A percentile compares a stretch with the other conserved stretches of the same genome.
Evolutionary conservation across 2,888 invertebrate genomes (phyloP).

Genomic region (Chrysolina haemoptera): DNA sequence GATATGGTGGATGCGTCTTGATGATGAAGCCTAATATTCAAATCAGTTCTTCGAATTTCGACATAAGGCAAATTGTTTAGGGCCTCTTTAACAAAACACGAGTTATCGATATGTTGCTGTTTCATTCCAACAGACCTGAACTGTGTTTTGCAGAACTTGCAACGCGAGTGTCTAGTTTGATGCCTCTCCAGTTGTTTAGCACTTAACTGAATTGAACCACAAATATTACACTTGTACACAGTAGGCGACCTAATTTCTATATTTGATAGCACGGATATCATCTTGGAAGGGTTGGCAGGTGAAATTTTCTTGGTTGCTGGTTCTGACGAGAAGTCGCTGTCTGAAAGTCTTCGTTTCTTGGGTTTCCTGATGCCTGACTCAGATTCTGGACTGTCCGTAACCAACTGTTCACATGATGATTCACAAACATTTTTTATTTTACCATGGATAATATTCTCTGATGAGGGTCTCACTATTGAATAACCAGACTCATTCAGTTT

Average conservation of each 20-base stretch:
- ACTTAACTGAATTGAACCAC: conserved; percentile 49
- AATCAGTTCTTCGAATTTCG: conserved; percentile 48
- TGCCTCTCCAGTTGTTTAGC: conserved; percentile 51
- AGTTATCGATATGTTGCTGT: conserved; percentile 47
- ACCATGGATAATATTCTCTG: too few relatives aligned
- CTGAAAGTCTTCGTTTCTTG: conserved; percentile 23
- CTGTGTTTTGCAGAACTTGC: conserved; percentile 54
- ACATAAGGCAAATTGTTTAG: conserved; percentile 48
- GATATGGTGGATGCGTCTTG: conserved; percentile 40
- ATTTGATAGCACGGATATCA: background rate
- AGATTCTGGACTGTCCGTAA: background rate
- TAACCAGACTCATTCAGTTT: background rate
- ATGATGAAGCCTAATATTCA: conserved; percentile 37
- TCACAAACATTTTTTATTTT: too few relatives aligned
- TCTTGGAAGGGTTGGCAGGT: background rate
- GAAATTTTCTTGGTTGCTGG: background rate
- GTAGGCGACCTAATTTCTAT: too few relatives aligned
- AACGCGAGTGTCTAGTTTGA: conserved; percentile 50
- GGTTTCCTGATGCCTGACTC: too few relatives aligned
- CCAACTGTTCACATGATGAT: too few relatives aligned
- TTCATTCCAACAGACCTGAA: conserved; percentile 49
- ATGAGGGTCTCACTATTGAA: background rate
- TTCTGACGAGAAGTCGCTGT: conserved; percentile 11
- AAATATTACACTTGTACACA: conserved; percentile 49
- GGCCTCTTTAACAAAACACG: conserved; percentile 50